Conservation (phyloP, 2,113 vertebrate species). For the Alectura lathami region DNA sequence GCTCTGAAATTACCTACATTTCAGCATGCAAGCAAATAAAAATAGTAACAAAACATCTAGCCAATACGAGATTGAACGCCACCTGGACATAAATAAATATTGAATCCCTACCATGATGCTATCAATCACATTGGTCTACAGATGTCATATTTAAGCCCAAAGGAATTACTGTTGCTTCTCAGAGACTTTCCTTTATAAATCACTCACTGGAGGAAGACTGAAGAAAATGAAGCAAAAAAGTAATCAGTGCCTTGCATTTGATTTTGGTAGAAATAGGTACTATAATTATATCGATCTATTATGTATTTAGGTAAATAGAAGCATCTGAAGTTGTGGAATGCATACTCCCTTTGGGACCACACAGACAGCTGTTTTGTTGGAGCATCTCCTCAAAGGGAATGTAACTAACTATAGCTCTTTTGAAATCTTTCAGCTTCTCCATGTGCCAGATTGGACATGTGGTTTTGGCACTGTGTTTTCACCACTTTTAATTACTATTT, state of each 20-base stretch:
- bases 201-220: neutral
- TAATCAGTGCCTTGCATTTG: neutral
- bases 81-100: constrained; percentile 15
- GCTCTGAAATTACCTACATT: neutral
- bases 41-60: neutral
- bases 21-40: neutral
- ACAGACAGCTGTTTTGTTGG: neutral
- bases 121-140: neutral
- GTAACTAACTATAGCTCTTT: neutral
- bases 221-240: constrained; percentile 2
- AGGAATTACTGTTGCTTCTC: neutral
- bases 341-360: neutral
- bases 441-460: accelerated
- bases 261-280: neutral
- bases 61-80: neutral
- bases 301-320: neutral
- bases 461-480: neutral
- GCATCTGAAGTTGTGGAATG: neutral
- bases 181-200: neutral
- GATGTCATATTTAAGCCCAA: neutral
- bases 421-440: neutral
- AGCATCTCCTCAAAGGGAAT: neutral
- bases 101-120: neutral
- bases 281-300: neutral
- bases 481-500: neutral